phyloP scores from a whole-genome alignment of 1,140 invertebrate species.

The Drosophila bocqueti region DNA sequence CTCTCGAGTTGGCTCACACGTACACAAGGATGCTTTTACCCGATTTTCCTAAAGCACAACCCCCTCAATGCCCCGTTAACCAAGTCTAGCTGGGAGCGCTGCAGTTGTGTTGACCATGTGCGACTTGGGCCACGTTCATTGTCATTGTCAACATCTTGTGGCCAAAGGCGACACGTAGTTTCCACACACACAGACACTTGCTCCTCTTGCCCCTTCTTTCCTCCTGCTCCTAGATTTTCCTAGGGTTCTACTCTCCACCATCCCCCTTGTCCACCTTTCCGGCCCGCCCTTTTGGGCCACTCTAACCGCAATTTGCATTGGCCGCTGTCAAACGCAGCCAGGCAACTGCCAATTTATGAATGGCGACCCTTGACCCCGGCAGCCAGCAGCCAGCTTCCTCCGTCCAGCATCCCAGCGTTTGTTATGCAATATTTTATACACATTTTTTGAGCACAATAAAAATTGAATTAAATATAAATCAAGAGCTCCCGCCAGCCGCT shows the following conservation, averaged over 20 bases:
- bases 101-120: slow-evolving; percentile 61
- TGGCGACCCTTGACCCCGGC: slow-evolving; percentile 54
- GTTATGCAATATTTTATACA: slow-evolving; percentile 73
- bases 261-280: not conserved
- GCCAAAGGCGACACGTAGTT: slow-evolving; percentile 61
- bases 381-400: not conserved
- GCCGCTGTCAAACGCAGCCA: slow-evolving; percentile 73
- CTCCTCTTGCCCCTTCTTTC: not conserved
- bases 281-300: not conserved
- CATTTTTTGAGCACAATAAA: slow-evolving; percentile 80
- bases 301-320: slow-evolving; percentile 76
- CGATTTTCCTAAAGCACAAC: not conserved
- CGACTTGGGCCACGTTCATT: slow-evolving; percentile 69
- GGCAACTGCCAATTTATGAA: slow-evolving; percentile 76
- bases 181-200: not conserved
- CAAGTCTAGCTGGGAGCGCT: slow-evolving; percentile 11
- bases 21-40: slow-evolving; percentile 32
- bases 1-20: slow-evolving; percentile 26
- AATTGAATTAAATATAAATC: slow-evolving; percentile 84
- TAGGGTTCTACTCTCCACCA: not conserved
- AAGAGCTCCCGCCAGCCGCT: slow-evolving; percentile 21
- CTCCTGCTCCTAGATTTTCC: not conserved
- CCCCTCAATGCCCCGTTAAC: not conserved
- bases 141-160: slow-evolving; percentile 80
- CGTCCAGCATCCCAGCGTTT: slow-evolving; percentile 30